These are phyloP conservation scores for Anguilla anguilla DNA, from an alignment of 2,797 vertebrate species.

Conservation along the genomic window DNA sequence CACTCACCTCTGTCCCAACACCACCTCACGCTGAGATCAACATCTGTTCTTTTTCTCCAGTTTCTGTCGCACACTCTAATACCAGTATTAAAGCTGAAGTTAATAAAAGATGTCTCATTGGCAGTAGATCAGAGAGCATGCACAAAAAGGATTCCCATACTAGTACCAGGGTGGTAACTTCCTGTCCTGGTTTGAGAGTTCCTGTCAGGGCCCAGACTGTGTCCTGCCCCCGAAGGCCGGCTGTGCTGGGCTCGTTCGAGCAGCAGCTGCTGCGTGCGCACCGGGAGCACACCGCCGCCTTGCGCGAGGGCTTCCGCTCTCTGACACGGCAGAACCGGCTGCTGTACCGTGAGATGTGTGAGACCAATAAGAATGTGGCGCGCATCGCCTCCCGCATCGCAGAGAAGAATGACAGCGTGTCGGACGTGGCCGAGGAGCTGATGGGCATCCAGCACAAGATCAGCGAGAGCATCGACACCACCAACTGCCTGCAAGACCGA, in stretches of 20 bases:
- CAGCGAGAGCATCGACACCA: conserved; percentile 31
- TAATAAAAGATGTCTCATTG: conserved; percentile 12
- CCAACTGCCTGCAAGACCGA: conserved; percentile 34
- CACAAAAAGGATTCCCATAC: background rate
- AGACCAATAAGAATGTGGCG: conserved; percentile 38
- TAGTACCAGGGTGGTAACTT: background rate
- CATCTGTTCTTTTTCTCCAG: background rate
- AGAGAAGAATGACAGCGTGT: conserved; percentile 34
- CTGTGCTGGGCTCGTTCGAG: conserved; percentile 29
- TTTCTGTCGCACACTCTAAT: conserved; percentile 5
- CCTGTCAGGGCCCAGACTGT: background rate
- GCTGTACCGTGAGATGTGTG: conserved; percentile 39
- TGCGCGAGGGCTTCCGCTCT: conserved; percentile 38
- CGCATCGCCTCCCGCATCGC: conserved; percentile 32
- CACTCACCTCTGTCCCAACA: background rate
- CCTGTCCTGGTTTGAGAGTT: conserved; percentile 17
- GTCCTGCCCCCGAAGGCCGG: conserved; percentile 8
- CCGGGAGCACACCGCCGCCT: conserved; percentile 34
- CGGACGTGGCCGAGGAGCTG: conserved; percentile 34
- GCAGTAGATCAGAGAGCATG: background rate
- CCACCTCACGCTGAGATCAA: conserved; percentile 9
- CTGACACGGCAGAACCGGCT: conserved; percentile 38
- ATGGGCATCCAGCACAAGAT: conserved; percentile 40
- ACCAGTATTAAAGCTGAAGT: conserved; percentile 24
- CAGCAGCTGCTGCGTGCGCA: conserved; percentile 39